Evolutionary conservation across 1,140 invertebrate species (phyloP).

Genomic region (Lordiphosa clarofinis): DNA sequence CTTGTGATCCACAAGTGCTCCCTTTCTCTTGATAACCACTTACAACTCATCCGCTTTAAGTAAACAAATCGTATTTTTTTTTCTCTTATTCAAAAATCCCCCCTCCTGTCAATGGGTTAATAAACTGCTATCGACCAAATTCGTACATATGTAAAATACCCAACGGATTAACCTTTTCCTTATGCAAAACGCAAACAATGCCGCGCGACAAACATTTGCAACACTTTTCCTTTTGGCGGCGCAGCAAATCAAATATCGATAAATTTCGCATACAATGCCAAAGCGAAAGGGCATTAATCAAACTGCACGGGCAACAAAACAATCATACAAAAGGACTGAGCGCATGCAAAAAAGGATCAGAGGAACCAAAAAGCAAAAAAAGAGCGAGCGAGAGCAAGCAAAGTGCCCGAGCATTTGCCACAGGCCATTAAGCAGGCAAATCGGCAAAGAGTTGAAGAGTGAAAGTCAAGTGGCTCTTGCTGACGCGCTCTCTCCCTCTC

Average conservation of each 20-base stretch:
- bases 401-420: constrained; percentile 37
- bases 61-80: not conserved
- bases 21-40: no score
- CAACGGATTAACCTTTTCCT: constrained; percentile 13
- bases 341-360: constrained; percentile 18
- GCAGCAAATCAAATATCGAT: constrained; percentile 72
- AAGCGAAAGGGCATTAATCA: constrained; percentile 59
- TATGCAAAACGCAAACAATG: constrained; percentile 75
- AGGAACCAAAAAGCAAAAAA: not conserved
- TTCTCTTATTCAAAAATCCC: not conserved
- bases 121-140: not conserved
- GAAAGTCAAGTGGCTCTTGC: constrained; percentile 69
- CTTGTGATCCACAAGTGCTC: no score
- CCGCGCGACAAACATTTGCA: constrained; percentile 70
- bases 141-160: not conserved
- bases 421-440: constrained; percentile 51
- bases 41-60: no score
- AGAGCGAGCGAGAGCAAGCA: constrained; percentile 10
- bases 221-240: constrained; percentile 44
- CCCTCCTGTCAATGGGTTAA: not conserved
- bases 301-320: constrained; percentile 21
- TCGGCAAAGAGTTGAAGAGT: constrained; percentile 34
- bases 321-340: constrained; percentile 35
- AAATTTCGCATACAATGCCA: constrained; percentile 62
- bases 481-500: constrained; percentile 32